These are phyloP conservation scores for Ovibos moschatus DNA, from an alignment of 2,113 vertebrate genomes.

Conservation along the genomic window DNA sequence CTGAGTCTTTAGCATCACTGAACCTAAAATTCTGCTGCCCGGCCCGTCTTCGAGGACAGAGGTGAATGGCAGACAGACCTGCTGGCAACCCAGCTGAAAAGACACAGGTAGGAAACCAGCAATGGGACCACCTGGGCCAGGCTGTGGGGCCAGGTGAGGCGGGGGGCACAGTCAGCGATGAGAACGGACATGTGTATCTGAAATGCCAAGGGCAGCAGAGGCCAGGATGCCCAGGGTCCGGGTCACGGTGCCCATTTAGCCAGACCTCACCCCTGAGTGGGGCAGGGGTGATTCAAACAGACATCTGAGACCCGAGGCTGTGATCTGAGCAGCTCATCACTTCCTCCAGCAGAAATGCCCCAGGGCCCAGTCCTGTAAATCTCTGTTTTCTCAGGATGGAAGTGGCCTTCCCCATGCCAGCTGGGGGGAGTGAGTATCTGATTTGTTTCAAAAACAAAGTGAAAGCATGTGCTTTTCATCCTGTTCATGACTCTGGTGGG, in stretches of 20 bases:
- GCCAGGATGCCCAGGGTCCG: background rate
- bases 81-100: accelerated
- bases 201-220: background rate
- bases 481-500: background rate
- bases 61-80: too few species aligned
- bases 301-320: background rate
- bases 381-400: background rate
- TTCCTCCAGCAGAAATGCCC: background rate
- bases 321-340: background rate
- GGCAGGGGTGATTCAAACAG: background rate
- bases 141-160: background rate
- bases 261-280: background rate
- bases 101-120: too few species aligned
- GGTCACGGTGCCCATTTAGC: too few species aligned
- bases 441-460: background rate
- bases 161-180: accelerated
- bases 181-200: background rate
- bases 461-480: background rate
- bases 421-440: background rate
- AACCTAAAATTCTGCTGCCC: background rate
- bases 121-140: background rate
- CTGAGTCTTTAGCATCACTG: too few species aligned
- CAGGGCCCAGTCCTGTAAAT: background rate
- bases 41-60: background rate
- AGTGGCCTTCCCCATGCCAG: background rate